A percentile compares a stretch with the other conserved stretches of the same genome.
Evolutionary conservation across 2,113 vertebrate species (phyloP).

Genomic region (Mungos mungo): DNA sequence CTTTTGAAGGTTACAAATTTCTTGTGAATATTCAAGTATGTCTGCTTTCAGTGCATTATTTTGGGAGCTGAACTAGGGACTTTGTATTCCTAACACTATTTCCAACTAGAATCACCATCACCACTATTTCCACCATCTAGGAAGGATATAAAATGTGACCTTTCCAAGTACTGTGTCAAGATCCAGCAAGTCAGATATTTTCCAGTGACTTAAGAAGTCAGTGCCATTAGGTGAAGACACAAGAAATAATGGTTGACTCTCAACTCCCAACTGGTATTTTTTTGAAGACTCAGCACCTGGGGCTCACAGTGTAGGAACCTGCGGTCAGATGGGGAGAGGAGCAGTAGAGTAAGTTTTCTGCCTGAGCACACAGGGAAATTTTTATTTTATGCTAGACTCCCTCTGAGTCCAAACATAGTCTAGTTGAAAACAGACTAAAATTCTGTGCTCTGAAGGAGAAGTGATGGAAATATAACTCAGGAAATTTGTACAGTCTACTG

Average conservation of each 20-base stretch:
- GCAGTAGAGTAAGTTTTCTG: not conserved
- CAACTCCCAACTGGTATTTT: not conserved
- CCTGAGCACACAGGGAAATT: not conserved
- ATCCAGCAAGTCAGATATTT: not conserved
- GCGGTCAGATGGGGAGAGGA: not conserved
- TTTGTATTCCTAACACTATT: not conserved
- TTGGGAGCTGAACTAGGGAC: not conserved
- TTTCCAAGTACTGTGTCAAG: not conserved
- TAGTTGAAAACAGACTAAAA: not conserved
- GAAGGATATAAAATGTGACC: not conserved
- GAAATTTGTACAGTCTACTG: not conserved
- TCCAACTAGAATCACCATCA: not conserved
- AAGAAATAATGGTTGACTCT: not conserved
- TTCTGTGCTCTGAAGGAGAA: not conserved
- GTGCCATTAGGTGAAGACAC: not conserved
- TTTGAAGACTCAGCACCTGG: not conserved
- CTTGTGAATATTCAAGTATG: not conserved
- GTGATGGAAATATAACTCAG: not conserved
- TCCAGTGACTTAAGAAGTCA: not conserved
- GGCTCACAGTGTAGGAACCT: not conserved
- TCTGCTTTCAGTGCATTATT: constrained; percentile 2
- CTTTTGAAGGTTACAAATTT: constrained; percentile 31
- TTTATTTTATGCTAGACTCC: constrained; percentile 16
- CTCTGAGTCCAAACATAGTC: not conserved
- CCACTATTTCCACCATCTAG: not conserved